Conservation (phyloP, 2,888 invertebrate species). For the Elgonia sp. region DNA sequence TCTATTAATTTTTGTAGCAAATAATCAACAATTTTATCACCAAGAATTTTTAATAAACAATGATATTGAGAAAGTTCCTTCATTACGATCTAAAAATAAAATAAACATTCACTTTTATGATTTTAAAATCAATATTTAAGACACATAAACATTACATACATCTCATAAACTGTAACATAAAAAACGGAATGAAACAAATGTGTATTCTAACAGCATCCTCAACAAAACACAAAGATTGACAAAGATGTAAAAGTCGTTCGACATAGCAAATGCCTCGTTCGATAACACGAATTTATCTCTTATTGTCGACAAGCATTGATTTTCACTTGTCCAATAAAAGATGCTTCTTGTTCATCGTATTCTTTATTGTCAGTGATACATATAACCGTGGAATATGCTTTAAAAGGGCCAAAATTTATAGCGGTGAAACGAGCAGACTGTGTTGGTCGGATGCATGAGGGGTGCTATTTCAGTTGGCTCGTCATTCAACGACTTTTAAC, state of each 20-base stretch:
- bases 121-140: too few relatives aligned
- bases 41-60: too few relatives aligned
- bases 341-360: constrained; percentile 41
- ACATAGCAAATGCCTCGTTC: constrained; percentile 8
- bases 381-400: constrained; percentile 44
- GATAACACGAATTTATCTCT: constrained; percentile 33
- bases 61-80: too few relatives aligned
- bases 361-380: constrained; percentile 39
- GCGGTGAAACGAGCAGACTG: constrained; percentile 50
- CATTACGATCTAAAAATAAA: too few relatives aligned
- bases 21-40: too few relatives aligned
- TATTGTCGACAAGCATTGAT: constrained; percentile 50
- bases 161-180: too few relatives aligned
- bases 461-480: constrained; percentile 61
- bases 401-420: constrained; percentile 60
- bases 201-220: too few relatives aligned
- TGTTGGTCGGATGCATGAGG: constrained; percentile 33
- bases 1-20: too few relatives aligned
- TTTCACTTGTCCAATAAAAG: constrained; percentile 55
- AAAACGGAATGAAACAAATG: too few relatives aligned
- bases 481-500: constrained; percentile 80
- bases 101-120: too few relatives aligned
- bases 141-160: too few relatives aligned
- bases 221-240: constrained; percentile 3
- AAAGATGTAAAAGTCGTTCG: neutral